Conservation (phyloP, 2,888 invertebrate genomes). For the Nomada lathburiana region DNA sequence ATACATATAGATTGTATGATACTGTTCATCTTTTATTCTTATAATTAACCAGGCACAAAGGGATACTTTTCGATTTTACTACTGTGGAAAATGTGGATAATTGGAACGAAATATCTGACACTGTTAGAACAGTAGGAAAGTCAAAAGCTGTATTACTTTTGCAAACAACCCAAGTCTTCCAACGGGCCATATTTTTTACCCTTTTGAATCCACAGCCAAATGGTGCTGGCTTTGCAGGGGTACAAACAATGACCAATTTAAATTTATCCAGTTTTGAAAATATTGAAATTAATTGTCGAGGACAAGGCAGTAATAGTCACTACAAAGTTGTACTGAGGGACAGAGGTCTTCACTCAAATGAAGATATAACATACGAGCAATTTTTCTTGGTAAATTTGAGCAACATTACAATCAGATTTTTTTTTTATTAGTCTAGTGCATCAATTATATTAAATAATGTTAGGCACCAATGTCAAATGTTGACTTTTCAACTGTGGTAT, state of each 20-base stretch:
- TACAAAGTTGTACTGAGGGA: slow-evolving; percentile 88
- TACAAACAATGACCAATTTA: slow-evolving; percentile 85
- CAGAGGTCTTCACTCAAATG: slow-evolving; percentile 86
- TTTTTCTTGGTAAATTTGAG: slow-evolving; percentile 79
- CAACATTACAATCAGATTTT: neutral
- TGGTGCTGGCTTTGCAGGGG: slow-evolving; percentile 89
- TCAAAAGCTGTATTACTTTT: slow-evolving; percentile 87
- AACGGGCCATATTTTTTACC: slow-evolving; percentile 88
- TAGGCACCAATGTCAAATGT: slow-evolving; percentile 85
- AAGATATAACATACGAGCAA: slow-evolving; percentile 88
- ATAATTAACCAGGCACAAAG: slow-evolving; percentile 58
- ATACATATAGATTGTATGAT: too few relatives aligned
- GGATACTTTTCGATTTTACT: slow-evolving; percentile 87
- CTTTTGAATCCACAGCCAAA: slow-evolving; percentile 88
- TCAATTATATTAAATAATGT: slow-evolving; percentile 4
- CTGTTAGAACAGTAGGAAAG: slow-evolving; percentile 88
- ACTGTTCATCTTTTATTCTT: slow-evolving; percentile 6
- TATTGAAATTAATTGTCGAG: slow-evolving; percentile 86
- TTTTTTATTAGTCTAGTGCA: neutral
- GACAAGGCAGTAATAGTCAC: slow-evolving; percentile 86
- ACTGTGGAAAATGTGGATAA: slow-evolving; percentile 85
- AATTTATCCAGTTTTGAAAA: slow-evolving; percentile 85
- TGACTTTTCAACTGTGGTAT: slow-evolving; percentile 85
- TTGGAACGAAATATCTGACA: slow-evolving; percentile 89
- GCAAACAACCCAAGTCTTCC: slow-evolving; percentile 87